phyloP scores from a whole-genome alignment of 2,888 invertebrate genomes.

The Ophion ventricosus region DNA sequence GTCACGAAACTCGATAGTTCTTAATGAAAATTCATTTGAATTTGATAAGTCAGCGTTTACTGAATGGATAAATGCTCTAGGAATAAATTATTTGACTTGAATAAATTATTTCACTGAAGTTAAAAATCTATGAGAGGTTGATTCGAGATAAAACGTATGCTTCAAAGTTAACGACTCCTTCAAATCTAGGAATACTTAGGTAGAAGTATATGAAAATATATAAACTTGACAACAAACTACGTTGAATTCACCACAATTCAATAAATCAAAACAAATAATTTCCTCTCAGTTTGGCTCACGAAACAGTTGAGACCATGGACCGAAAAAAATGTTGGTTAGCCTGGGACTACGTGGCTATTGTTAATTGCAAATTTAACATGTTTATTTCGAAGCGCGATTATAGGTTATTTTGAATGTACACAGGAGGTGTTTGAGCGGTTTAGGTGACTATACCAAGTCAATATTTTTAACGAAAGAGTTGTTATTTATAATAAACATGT shows the following conservation, averaged over 20 bases:
- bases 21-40: neutral
- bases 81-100: neutral
- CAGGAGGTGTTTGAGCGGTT: neutral
- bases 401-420: neutral
- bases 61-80: too few relatives aligned
- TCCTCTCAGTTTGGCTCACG: neutral
- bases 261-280: neutral
- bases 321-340: neutral
- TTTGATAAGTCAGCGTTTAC: neutral
- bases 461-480: neutral
- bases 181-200: too few relatives aligned
- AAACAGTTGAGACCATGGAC: neutral
- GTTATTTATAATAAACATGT: conserved; percentile 9
- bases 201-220: too few relatives aligned
- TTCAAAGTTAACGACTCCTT: neutral
- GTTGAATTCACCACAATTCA: neutral
- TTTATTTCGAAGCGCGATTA: neutral
- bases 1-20: too few relatives aligned
- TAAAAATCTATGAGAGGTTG: neutral
- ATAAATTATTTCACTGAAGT: neutral
- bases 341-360: neutral
- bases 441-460: neutral
- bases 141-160: neutral
- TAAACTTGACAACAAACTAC: neutral
- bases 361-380: neutral